These are phyloP conservation scores for Busseola fusca DNA, from an alignment of 2,888 invertebrate genomes.

Conservation along the genomic window DNA sequence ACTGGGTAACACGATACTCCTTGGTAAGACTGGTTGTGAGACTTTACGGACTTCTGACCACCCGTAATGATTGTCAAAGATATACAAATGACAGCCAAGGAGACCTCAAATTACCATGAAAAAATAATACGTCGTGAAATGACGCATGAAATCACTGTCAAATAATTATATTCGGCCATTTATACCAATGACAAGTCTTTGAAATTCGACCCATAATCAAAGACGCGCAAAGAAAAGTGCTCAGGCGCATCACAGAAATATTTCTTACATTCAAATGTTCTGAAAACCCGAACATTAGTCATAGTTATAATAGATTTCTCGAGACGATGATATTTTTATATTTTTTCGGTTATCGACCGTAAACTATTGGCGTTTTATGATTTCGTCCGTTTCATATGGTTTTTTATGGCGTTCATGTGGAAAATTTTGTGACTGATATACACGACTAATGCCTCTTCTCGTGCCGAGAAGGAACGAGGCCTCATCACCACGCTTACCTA, in stretches of 20 bases:
- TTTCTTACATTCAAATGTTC: slow-evolving; percentile 28
- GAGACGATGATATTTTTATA: slow-evolving; percentile 30
- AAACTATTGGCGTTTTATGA: slow-evolving; percentile 9
- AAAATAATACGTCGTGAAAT: neutral
- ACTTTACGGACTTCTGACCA: too few species aligned
- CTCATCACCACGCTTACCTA: neutral
- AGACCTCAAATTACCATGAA: neutral
- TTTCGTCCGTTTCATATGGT: neutral
- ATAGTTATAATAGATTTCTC: slow-evolving; percentile 32
- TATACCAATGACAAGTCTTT: slow-evolving; percentile 20
- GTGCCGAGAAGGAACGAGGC: neutral
- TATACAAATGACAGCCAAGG: too few species aligned
- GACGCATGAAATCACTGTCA: slow-evolving; percentile 17
- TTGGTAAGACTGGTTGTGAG: too few species aligned
- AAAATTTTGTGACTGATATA: neutral
- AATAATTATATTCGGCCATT: slow-evolving; percentile 14
- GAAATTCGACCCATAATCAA: slow-evolving; percentile 31
- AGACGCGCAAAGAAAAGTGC: slow-evolving; percentile 16
- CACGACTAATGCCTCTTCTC: too few species aligned
- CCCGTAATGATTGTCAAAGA: too few species aligned
- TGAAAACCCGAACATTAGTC: slow-evolving; percentile 40
- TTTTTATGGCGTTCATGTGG: neutral
- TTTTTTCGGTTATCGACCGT: slow-evolving; percentile 18
- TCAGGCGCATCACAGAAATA: slow-evolving; percentile 37
- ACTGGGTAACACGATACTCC: too few species aligned